Evolutionary conservation across 1,140 invertebrate genomes (phyloP).

Genomic region (Venturia canescens): DNA sequence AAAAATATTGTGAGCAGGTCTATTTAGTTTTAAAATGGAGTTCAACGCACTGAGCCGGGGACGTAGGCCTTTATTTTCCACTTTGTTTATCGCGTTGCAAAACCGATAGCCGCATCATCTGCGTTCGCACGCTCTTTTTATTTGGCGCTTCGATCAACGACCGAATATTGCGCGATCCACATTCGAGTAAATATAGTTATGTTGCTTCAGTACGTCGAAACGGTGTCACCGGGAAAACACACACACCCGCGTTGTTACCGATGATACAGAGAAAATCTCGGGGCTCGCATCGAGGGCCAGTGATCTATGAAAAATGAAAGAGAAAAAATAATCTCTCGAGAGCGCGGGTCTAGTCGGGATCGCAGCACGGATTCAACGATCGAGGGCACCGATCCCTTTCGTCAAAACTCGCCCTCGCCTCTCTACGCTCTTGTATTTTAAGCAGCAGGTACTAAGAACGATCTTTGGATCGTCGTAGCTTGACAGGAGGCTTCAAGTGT

Average conservation of each 20-base stretch:
- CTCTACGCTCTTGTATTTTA: background rate
- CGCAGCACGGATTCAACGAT: background rate
- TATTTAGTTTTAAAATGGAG: too few species aligned
- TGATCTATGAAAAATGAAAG: background rate
- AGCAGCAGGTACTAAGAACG: background rate
- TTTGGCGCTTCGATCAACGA: conserved; percentile 9
- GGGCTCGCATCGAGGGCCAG: conserved; percentile 46
- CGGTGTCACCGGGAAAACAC: background rate
- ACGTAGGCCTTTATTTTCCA: background rate
- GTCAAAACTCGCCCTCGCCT: background rate
- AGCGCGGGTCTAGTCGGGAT: background rate
- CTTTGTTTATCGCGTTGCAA: background rate
- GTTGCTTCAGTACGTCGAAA: background rate
- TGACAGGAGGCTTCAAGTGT: background rate
- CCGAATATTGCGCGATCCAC: background rate
- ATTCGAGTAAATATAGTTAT: background rate
- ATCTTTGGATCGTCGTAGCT: background rate
- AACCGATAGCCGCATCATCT: background rate
- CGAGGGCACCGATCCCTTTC: background rate
- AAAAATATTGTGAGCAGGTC: too few species aligned
- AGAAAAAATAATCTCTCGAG: background rate
- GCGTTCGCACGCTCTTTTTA: background rate
- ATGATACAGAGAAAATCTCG: conserved; percentile 3
- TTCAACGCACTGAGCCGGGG: background rate
- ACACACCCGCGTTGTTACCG: background rate